Evolutionary conservation across 2,888 invertebrate species (phyloP), one percentile per base, ranked within the genome.

Genomic region (Microctonus aethiopoides): DNA sequence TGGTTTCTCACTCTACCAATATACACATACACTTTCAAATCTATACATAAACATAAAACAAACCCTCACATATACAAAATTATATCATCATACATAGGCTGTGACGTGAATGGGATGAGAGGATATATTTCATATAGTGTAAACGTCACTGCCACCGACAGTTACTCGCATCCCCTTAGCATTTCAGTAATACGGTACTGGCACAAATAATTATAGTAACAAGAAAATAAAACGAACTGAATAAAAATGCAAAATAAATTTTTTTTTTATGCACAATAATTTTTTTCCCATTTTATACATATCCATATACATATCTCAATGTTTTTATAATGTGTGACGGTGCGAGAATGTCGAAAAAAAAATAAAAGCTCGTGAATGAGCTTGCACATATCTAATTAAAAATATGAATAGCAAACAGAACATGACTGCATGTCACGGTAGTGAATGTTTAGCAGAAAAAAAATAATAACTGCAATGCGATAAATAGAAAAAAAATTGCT

Each of bases 181-280:
- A 77, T 79, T 78, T 57, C 32, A 77, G 74, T 76, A 77, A 77
- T 76, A 74, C 73, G 71, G 76, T 77, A 79, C 79, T 29, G 57
- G n/a, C 57, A 16, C 32, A 34, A 32, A 32, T 57, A 32, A 32
- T 57, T 29, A 57, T 29, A 32, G 32, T 29, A 4, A 16, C 16
- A 46, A 32, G 16, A 32, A 32, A 20, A 57, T 32, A n/a, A n/a
- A n/a, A n/a, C n/a, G 13, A 57, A 57, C n/a, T 16, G 32, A 32
- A 57, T 57, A 32, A 16, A 32, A 7, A 57, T 24, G 10, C n/a
- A n/a, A 39, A n/a, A 39, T n/a, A 13, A 0, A 46, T 46, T 46
- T 46, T 29, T 29, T 29, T 29, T 29, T 29, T 5, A 29, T 29
- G 7, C 29, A 5, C 7, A 29, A 5, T 5, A 5, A 29, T 29